These are phyloP conservation scores for Hippoglossus stenolepis DNA, from an alignment of 2,113 vertebrate genomes.

Conservation along the genomic window DNA sequence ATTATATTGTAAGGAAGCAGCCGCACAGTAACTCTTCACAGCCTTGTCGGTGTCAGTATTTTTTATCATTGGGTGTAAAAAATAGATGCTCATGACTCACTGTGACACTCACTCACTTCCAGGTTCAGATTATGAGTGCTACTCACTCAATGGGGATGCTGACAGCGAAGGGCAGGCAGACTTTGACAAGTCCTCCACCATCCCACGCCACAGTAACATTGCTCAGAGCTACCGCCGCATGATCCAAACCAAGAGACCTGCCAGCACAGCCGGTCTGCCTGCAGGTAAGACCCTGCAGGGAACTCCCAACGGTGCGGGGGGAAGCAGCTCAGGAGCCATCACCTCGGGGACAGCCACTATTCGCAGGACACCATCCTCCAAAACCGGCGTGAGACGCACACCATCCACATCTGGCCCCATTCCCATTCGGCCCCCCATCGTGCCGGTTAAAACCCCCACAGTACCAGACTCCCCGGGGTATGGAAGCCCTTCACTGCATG, in stretches of 20 bases:
- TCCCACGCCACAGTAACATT: slow-evolving; percentile 96
- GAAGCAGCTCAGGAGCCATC: slow-evolving; percentile 68
- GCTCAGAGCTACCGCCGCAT: slow-evolving; percentile 97
- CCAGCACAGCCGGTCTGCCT: slow-evolving; percentile 92
- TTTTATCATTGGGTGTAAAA: slow-evolving; percentile 8
- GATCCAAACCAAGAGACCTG: slow-evolving; percentile 97
- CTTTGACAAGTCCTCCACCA: slow-evolving; percentile 96
- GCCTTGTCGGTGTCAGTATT: slow-evolving; percentile 3
- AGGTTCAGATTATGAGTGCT: slow-evolving; percentile 98
- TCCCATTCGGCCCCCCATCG: slow-evolving; percentile 94
- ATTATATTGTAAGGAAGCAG: neutral
- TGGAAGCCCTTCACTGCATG: slow-evolving; percentile 71
- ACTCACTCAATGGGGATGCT: slow-evolving; percentile 93
- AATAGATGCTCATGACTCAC: slow-evolving; percentile 22
- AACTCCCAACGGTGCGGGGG: slow-evolving; percentile 70
- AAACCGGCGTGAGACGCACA: slow-evolving; percentile 91
- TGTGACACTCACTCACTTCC: slow-evolving; percentile 23
- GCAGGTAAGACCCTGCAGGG: slow-evolving; percentile 82
- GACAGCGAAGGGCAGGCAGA: slow-evolving; percentile 89
- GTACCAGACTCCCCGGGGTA: slow-evolving; percentile 90
- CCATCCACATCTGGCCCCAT: slow-evolving; percentile 94
- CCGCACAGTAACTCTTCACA: neutral
- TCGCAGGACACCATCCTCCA: slow-evolving; percentile 95
- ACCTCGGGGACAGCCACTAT: slow-evolving; percentile 95
- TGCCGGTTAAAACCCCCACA: slow-evolving; percentile 93